A percentile compares a stretch with the other conserved stretches of the same genome.
Conservation (phyloP, 2,113 vertebrate genomes). For the Halcyon malimbica region DNA sequence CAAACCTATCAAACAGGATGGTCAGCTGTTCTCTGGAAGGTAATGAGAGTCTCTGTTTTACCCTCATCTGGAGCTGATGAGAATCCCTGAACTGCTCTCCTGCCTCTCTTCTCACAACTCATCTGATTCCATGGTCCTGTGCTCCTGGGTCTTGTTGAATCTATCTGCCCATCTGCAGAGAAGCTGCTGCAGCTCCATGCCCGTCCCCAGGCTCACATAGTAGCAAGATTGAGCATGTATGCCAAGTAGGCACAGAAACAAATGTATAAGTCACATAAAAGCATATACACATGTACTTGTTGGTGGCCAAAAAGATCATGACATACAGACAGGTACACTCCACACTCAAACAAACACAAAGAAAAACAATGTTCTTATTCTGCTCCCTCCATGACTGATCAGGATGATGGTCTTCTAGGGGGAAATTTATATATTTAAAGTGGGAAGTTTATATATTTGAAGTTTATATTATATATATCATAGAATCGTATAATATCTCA, state of each 20-base stretch:
- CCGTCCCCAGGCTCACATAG: not conserved
- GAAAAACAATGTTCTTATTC: not conserved
- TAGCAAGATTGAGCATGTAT: not conserved
- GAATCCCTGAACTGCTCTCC: accelerated
- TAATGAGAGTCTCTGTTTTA: not conserved
- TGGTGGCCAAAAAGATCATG: not conserved
- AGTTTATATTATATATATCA: not conserved
- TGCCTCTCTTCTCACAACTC: not conserved
- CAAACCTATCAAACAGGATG: not conserved
- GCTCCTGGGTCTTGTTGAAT: accelerated
- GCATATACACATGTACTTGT: accelerated
- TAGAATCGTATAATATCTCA: not conserved
- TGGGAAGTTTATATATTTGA: not conserved
- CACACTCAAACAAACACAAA: not conserved
- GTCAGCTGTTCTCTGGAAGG: not conserved
- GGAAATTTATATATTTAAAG: not conserved
- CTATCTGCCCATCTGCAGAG: accelerated
- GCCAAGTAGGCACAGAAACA: not conserved
- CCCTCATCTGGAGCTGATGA: not conserved
- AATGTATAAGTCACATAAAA: not conserved
- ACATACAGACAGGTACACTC: not conserved
- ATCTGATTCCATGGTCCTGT: accelerated
- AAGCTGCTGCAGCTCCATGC: not conserved
- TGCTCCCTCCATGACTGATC: not conserved
- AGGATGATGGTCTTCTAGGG: not conserved